These are phyloP conservation scores for Ryuthela nishihirai DNA, from an alignment of 2,888 invertebrate species.

Conservation along the genomic window DNA sequence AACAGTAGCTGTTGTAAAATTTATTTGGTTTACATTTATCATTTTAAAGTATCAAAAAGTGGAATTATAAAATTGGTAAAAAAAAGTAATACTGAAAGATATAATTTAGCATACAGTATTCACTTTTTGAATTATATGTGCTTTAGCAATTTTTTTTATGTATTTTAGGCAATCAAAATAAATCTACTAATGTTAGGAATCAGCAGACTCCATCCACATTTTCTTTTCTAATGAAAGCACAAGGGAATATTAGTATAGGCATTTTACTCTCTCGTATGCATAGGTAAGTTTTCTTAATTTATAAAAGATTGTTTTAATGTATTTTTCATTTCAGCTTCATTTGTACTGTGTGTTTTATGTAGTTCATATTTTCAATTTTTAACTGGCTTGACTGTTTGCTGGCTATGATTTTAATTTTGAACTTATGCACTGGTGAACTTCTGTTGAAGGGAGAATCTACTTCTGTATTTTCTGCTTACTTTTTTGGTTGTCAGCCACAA, in stretches of 20 bases:
- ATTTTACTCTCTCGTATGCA: slow-evolving; percentile 18
- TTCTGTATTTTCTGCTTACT: too few species aligned
- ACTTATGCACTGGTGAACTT: too few species aligned
- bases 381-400: neutral
- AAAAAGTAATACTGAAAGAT: slow-evolving; percentile 11
- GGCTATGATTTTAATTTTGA: neutral
- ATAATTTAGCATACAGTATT: neutral
- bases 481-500: too few species aligned
- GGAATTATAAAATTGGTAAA: slow-evolving; percentile 16
- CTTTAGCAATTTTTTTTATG: neutral
- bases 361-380: too few species aligned
- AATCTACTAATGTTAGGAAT: neutral
- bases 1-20: too few species aligned
- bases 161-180: neutral
- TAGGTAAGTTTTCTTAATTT: slow-evolving; percentile 7
- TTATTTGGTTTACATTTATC: too few species aligned
- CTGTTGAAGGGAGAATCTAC: too few species aligned
- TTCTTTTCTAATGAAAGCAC: slow-evolving; percentile 17
- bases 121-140: neutral
- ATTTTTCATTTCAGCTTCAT: too few species aligned
- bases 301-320: neutral
- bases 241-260: slow-evolving; percentile 20
- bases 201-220: neutral
- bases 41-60: neutral
- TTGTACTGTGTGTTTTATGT: too few species aligned